These are phyloP conservation scores for Drosophila bocki DNA, from an alignment of 1,140 invertebrate genomes.

Conservation along the genomic window DNA sequence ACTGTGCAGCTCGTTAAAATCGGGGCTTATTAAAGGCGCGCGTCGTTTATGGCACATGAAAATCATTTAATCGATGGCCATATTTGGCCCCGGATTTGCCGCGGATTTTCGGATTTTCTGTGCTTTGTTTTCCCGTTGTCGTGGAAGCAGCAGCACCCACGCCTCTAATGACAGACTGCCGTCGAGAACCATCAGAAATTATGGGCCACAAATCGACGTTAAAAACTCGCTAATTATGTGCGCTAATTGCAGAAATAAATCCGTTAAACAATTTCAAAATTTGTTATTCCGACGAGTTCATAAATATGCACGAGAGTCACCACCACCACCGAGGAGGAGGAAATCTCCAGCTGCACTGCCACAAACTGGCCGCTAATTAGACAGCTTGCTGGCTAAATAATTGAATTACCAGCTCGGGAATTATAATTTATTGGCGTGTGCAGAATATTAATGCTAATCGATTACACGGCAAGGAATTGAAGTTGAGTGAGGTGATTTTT, in stretches of 20 bases:
- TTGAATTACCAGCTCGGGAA: slow-evolving; percentile 33
- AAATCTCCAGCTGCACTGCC: slow-evolving; percentile 33
- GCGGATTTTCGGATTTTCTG: slow-evolving; percentile 35
- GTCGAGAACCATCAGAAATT: slow-evolving; percentile 56
- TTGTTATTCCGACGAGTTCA: slow-evolving; percentile 64
- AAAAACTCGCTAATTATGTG: slow-evolving; percentile 65
- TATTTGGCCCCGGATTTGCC: slow-evolving; percentile 64
- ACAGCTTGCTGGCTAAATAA: slow-evolving; percentile 36
- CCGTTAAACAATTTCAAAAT: slow-evolving; percentile 71
- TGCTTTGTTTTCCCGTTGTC: slow-evolving; percentile 1
- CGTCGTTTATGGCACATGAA: slow-evolving; percentile 82
- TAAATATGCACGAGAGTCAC: slow-evolving; percentile 64
- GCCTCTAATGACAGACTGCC: slow-evolving; percentile 53
- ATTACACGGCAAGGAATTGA: slow-evolving; percentile 34
- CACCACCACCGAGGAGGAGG: neutral
- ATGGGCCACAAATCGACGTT: slow-evolving; percentile 61
- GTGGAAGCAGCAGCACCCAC: slow-evolving; percentile 36
- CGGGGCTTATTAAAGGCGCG: slow-evolving; percentile 78
- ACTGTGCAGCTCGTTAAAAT: slow-evolving; percentile 73
- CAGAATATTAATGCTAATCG: slow-evolving; percentile 63
- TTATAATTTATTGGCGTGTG: slow-evolving; percentile 70
- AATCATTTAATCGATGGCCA: slow-evolving; percentile 81
- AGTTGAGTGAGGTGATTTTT: neutral
- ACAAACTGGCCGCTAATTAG: slow-evolving; percentile 63
- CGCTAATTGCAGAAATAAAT: slow-evolving; percentile 76